Evolutionary conservation across 2,797 vertebrate species (phyloP), one percentile per base, ranked within the genome.

Genomic region (Ambastaia sidthimunki): DNA sequence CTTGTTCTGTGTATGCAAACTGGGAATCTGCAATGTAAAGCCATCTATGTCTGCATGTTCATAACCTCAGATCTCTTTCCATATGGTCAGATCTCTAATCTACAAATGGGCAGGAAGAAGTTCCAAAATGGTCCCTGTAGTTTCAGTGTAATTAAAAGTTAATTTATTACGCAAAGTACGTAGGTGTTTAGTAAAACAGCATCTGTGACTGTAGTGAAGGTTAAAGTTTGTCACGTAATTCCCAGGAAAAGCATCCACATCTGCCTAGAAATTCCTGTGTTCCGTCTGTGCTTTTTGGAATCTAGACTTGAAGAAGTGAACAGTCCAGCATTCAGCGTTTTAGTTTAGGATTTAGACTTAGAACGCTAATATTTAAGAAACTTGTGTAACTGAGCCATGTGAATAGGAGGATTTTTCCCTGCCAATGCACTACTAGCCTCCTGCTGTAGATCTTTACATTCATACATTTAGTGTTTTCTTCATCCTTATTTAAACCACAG

Each of bases 361-460:
- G 28, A 28, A 7, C 9, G 10, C 10, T 2, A 10, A 44, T 10
- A 44, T 44, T 44, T 44, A 44, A 44, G 10, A 10, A 44, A 44
- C 41, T 44, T 44, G 41, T 44, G 41, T 44, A 44, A 44, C 41
- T 44, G 41, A 44, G 41, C 41, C 41, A 44, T 82, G 86, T 67
- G 50, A 65, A 70, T 9, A n/a, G 54, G 57, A 48, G 16, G 31
- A 41, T 60, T 41, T 59, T 62, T 19, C 52, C 66, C 83, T 54
- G 88, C 91, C 87, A 73, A 66, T 44, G 83, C 89, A 92, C 92
- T 91, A 90, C 92, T 87, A 87, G 84, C 85, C 79, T 76, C 71
- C 81, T 83, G 83, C 87, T 91, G 91, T 91, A 90, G 81, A 89
- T 83, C 52, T 86, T 88, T 87, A 70, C 37, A 28, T 70, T 71